Conservation (phyloP, 2,888 invertebrate species). For the Philonicus albiceps region DNA sequence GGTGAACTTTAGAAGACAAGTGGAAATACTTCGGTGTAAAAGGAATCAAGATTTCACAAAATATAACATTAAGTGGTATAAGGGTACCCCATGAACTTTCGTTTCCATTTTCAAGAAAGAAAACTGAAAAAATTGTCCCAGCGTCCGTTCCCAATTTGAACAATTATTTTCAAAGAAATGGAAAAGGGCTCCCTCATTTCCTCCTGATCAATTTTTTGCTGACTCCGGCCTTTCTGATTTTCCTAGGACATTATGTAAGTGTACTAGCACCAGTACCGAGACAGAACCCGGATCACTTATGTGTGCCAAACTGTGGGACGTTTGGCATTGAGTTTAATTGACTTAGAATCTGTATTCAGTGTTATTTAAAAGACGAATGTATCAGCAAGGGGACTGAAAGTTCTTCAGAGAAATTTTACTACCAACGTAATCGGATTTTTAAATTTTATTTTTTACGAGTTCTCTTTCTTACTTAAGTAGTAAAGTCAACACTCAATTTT, state of each 20-base stretch:
- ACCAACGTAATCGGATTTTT: constrained; percentile 36
- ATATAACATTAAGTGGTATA: constrained; percentile 36
- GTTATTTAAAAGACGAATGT: background rate
- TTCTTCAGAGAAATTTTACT: constrained; percentile 36
- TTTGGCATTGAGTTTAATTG: constrained; percentile 25
- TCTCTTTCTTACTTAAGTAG: no score
- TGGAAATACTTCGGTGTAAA: background rate
- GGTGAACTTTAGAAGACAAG: background rate
- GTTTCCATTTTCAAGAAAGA: constrained; percentile 16
- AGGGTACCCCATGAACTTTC: constrained; percentile 37
- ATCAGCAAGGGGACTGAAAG: background rate
- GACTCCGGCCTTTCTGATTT: constrained; percentile 30
- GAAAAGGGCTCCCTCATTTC: constrained; percentile 29
- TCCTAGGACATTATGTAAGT: constrained; percentile 32
- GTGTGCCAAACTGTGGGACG: background rate
- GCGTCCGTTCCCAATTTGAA: constrained; percentile 1
- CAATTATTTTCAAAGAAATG: constrained; percentile 34
- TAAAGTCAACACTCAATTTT: no score
- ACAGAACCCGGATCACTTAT: background rate
- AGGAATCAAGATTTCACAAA: constrained; percentile 34
- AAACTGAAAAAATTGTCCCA: background rate
- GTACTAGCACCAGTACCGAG: background rate
- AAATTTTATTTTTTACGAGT: constrained; percentile 24
- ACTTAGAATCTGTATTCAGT: constrained; percentile 14
- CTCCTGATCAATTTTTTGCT: constrained; percentile 34